These are phyloP conservation scores for Lophochroa leadbeateri DNA, from an alignment of 2,113 vertebrate species.

Conservation along the genomic window DNA sequence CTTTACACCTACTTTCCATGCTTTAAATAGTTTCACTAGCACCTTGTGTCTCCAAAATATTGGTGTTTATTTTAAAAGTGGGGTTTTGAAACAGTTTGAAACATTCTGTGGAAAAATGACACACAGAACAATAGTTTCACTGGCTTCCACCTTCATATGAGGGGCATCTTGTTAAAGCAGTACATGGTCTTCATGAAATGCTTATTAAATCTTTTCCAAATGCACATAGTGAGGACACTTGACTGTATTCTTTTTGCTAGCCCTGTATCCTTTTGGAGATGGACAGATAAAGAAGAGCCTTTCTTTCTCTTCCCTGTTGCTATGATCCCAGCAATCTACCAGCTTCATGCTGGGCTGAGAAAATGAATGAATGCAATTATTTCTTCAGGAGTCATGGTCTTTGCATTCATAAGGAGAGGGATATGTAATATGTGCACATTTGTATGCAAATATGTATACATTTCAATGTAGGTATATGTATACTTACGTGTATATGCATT, in stretches of 20 bases:
- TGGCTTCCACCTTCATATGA: slow-evolving; percentile 60
- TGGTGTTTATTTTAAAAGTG: slow-evolving; percentile 26
- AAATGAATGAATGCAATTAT: slow-evolving; percentile 86
- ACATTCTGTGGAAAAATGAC: not conserved
- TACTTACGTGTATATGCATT: not conserved
- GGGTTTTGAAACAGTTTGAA: not conserved
- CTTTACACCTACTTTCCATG: slow-evolving; percentile 35
- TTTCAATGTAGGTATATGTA: not conserved
- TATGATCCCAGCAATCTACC: slow-evolving; percentile 68
- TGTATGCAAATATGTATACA: not conserved
- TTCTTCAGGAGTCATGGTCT: slow-evolving; percentile 76
- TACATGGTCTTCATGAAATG: slow-evolving; percentile 71
- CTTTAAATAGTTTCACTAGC: slow-evolving; percentile 50
- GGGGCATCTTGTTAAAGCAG: slow-evolving; percentile 62
- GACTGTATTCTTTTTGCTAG: slow-evolving; percentile 37
- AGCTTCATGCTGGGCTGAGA: slow-evolving; percentile 75
- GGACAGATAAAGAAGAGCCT: slow-evolving; percentile 69
- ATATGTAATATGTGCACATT: not conserved
- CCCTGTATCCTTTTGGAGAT: slow-evolving; percentile 56
- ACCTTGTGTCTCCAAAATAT: slow-evolving; percentile 1
- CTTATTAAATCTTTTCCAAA: slow-evolving; percentile 60
- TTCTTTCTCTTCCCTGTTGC: slow-evolving; percentile 61
- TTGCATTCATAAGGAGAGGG: slow-evolving; percentile 11
- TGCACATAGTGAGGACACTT: slow-evolving; percentile 35
- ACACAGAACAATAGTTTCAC: slow-evolving; percentile 25